Evolutionary conservation across 2,888 invertebrate genomes (phyloP), one percentile per base, ranked within the genome.

Genomic region (Brachypterus glaber): DNA sequence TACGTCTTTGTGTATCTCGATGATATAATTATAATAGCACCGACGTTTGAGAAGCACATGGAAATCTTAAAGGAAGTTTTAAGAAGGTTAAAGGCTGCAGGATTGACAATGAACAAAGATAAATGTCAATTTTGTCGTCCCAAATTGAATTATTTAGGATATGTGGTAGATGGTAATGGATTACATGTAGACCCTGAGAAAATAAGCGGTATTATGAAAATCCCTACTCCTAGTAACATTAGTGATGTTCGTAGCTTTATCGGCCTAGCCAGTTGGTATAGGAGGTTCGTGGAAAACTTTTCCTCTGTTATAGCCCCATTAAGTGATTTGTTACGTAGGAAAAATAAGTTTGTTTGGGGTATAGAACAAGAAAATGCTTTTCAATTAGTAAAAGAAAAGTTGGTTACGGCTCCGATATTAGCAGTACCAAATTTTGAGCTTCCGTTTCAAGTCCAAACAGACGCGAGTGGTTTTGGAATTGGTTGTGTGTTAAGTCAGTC

Each of bases 21-120:
- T 25, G 46, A 46, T 25, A 41, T 49, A 7, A 35, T n/a, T n/a
- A n/a, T n/a, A n/a, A n/a, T n/a, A 21, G 21, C 21, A 21, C 21
- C 21, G 7, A 21, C 21, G 9, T 21, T 21, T 21, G 21, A 21
- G 9, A 21, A 21, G 9, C 21, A 21, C 21, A 21, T 21, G 21
- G 21, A 5, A 21, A 5, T 21, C 21, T 9, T 21, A 7, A 21
- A 21, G 21, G 9, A 21, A 21, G 21, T 21, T 21, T 21, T 21
- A 9, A 21, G 9, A 21, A 21, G n/a, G n/a, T n/a, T n/a, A n/a
- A n/a, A n/a, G n/a, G n/a, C n/a, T n/a, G n/a, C n/a, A n/a, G n/a
- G n/a, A n/a, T n/a, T n/a, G n/a, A n/a, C n/a, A n/a, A 27, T 59
- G 3, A 52, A 53, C n/a, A 16, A 37, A 2, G 21, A 21, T 5